phyloP scores from a whole-genome alignment of 2,797 vertebrate species.

The Xenops minutus region DNA sequence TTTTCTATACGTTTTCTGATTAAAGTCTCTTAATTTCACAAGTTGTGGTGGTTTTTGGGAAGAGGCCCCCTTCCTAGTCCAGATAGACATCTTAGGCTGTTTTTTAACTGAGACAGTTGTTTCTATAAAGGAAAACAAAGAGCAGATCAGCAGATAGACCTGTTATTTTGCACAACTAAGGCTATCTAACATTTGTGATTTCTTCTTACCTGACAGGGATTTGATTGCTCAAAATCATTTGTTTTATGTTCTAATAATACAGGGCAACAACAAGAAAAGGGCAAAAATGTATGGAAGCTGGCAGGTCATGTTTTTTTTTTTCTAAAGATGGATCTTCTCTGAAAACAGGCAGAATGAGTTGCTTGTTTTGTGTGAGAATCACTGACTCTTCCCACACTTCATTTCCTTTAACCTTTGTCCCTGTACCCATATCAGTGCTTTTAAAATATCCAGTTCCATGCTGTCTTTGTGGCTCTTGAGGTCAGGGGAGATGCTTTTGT shows the following conservation, averaged over 20 bases:
- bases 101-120: neutral
- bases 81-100: too few species aligned
- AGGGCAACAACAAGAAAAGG: neutral
- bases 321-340: neutral
- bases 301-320: neutral
- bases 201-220: neutral
- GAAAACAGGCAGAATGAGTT: neutral
- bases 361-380: constrained; percentile 52
- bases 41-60: too few species aligned
- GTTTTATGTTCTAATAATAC: neutral
- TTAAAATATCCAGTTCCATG: constrained; percentile 52
- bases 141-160: neutral
- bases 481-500: constrained; percentile 57
- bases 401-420: constrained; percentile 64
- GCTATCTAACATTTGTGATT: neutral
- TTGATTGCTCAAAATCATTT: neutral
- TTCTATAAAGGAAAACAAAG: neutral
- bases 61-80: too few species aligned
- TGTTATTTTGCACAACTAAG: neutral
- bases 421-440: constrained; percentile 12
- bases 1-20: too few species aligned
- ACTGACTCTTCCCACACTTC: constrained; percentile 54
- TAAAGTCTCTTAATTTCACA: too few species aligned
- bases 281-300: neutral
- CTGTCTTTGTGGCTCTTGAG: constrained; percentile 41